Percentiles rank a stretch among this genome's conserved stretches.
Conservation (phyloP, 2,888 invertebrate species). For the Meteorus cinctellus region DNA sequence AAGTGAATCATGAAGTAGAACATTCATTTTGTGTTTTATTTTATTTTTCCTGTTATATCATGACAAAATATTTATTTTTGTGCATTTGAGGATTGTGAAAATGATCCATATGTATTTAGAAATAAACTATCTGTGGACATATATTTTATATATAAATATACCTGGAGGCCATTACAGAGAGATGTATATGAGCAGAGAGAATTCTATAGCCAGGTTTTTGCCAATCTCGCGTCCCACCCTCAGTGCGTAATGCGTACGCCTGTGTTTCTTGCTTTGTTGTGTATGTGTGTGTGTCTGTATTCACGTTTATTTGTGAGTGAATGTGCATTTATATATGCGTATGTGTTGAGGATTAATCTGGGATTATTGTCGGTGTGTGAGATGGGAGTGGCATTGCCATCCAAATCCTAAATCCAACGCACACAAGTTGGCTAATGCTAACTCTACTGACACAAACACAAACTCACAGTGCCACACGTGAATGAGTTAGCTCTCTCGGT, state of each 20-base stretch:
- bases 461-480: slow-evolving; percentile 26
- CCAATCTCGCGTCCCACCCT: background rate
- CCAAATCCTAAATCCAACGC: slow-evolving; percentile 72
- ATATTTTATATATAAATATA: background rate
- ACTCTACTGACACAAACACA: slow-evolving; percentile 50
- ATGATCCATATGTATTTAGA: background rate
- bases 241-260: slow-evolving; percentile 13
- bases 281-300: background rate
- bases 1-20: no score
- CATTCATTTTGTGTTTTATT: background rate
- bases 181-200: background rate
- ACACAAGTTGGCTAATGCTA: slow-evolving; percentile 69
- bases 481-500: slow-evolving; percentile 10
- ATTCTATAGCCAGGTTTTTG: background rate
- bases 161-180: background rate
- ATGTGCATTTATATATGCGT: slow-evolving; percentile 41
- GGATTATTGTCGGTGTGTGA: slow-evolving; percentile 69
- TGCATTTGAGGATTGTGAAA: background rate
- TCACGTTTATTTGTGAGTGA: slow-evolving; percentile 26
- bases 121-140: background rate
- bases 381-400: slow-evolving; percentile 55
- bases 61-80: background rate
- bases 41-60: background rate
- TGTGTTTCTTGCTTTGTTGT: slow-evolving; percentile 37
- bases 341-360: slow-evolving; percentile 68